Percentiles rank a stretch among this genome's conserved stretches.
Evolutionary conservation across 2,113 vertebrate species (phyloP).

Genomic region (Notarius lentiginosus): DNA sequence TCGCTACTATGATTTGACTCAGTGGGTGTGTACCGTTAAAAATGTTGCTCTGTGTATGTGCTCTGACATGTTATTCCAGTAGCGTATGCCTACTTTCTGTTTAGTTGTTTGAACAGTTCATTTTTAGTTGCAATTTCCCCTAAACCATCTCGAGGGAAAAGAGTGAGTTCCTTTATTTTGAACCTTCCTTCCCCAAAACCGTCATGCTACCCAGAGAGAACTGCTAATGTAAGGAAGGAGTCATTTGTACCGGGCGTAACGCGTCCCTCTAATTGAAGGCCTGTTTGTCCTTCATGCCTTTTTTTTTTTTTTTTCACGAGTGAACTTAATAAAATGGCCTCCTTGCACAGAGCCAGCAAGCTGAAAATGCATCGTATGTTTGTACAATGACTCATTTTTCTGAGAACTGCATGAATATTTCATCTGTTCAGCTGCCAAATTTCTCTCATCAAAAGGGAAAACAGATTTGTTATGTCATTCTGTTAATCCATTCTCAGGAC

Average conservation of each 20-base stretch:
- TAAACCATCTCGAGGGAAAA: background rate
- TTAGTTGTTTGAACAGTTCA: background rate
- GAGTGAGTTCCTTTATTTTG: background rate
- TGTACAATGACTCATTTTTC: conserved; percentile 56
- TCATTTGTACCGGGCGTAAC: conserved; percentile 16
- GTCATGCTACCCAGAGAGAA: background rate
- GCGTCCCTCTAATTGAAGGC: conserved; percentile 9
- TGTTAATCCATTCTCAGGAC: conserved; percentile 29
- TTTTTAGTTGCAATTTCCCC: conserved; percentile 25
- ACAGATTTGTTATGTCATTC: conserved; percentile 31
- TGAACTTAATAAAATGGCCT: conserved; percentile 23
- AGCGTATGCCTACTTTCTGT: background rate
- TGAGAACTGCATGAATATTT: conserved; percentile 44
- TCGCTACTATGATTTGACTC: conserved; percentile 21
- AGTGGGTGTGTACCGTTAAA: conserved; percentile 20
- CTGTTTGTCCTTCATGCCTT: conserved; percentile 35
- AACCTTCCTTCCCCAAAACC: background rate
- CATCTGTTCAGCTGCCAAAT: conserved; percentile 45
- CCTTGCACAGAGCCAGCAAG: conserved; percentile 15
- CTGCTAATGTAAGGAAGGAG: background rate
- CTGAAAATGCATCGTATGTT: conserved; percentile 48
- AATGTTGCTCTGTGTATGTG: conserved; percentile 16
- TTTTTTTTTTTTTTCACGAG: conserved; percentile 20
- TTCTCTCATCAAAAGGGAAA: conserved; percentile 35
- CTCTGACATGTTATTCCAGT: conserved; percentile 14